Conservation (phyloP, 2,888 invertebrate genomes). For the Caenorhabditis panamensis region DNA sequence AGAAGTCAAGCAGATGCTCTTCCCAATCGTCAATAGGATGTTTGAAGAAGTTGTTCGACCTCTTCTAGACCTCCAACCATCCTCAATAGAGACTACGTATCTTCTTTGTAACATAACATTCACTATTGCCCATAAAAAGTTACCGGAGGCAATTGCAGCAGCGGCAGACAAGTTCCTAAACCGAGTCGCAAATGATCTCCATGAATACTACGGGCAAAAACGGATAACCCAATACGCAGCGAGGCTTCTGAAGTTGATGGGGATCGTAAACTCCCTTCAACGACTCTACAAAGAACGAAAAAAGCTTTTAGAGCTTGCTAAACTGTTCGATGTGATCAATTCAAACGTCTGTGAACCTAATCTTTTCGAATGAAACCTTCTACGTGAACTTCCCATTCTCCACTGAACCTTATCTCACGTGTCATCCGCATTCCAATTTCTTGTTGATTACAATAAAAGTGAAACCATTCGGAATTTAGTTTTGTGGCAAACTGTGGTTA, state of each 20-base stretch:
- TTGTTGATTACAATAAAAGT: no score
- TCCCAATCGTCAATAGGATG: neutral
- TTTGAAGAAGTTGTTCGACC: neutral
- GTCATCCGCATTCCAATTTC: no score
- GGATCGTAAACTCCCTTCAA: slow-evolving; percentile 1
- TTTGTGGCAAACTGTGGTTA: no score
- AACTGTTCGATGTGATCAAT: slow-evolving; percentile 10
- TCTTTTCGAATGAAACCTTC: no score
- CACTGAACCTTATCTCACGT: no score
- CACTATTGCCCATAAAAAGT: no score
- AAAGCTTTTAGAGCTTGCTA: neutral
- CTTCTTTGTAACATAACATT: neutral
- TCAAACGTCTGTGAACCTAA: neutral
- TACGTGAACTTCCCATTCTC: no score
- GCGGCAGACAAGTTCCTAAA: neutral
- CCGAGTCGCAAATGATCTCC: slow-evolving; percentile 6
- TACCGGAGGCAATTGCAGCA: neutral
- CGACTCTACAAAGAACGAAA: neutral
- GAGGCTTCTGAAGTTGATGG: neutral
- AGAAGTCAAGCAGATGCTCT: neutral
- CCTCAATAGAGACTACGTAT: neutral
- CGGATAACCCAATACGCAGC: neutral
- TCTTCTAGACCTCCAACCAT: neutral
- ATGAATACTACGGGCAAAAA: neutral
- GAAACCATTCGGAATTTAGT: no score